Percentiles rank a stretch among this genome's conserved stretches.
Evolutionary conservation across 1,140 invertebrate species (phyloP).

Genomic region (Pseudachorutes palmiensis): DNA sequence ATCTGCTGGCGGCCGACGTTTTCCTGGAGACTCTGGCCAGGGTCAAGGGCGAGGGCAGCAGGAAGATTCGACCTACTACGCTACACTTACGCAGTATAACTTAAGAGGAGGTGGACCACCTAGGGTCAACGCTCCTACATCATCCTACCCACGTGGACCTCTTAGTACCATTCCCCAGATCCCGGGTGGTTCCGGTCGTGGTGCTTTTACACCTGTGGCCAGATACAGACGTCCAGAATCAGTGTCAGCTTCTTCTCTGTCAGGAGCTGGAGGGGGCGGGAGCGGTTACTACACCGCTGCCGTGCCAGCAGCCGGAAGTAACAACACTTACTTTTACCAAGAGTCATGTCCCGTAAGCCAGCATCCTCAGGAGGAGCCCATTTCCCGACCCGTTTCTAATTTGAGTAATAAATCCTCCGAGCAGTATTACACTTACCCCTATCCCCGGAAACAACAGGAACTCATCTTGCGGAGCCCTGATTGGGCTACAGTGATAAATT

Average conservation of each 20-base stretch:
- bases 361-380: conserved; percentile 28
- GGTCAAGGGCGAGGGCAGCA: background rate
- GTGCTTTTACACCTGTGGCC: background rate
- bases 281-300: conserved; percentile 8
- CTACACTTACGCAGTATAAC: background rate
- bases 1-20: background rate
- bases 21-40: background rate
- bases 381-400: conserved; percentile 36
- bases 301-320: conserved; percentile 10
- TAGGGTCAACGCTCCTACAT: too few species aligned
- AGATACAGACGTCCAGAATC: background rate
- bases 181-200: background rate
- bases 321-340: conserved; percentile 11
- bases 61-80: conserved; percentile 1
- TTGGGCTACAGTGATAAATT: conserved; percentile 34
- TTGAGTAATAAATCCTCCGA: conserved; percentile 37
- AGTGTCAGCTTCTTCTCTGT: background rate
- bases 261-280: background rate
- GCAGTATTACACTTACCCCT: conserved; percentile 38
- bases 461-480: conserved; percentile 29
- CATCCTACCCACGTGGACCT: background rate
- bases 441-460: conserved; percentile 35
- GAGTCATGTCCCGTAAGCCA: background rate
- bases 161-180: background rate
- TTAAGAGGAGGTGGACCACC: background rate